Evolutionary conservation across 2,797 vertebrate species (phyloP).

Genomic region (Denticeps clupeoides): DNA sequence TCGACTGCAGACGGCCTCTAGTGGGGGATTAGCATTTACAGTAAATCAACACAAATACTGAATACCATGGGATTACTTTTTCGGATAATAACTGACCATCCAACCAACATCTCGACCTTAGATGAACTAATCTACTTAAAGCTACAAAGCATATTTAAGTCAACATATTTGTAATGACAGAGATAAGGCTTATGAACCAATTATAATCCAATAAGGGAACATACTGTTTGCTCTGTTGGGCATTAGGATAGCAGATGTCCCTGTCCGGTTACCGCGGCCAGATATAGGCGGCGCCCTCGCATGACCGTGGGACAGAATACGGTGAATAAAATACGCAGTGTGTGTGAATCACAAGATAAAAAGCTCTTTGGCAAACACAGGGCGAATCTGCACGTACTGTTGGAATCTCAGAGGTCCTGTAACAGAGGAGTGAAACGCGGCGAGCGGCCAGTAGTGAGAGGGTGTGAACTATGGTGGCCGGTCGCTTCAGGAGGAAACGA

Average conservation of each 20-base stretch:
- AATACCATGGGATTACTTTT: slow-evolving; percentile 67
- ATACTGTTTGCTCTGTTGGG: slow-evolving; percentile 55
- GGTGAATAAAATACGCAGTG: slow-evolving; percentile 5
- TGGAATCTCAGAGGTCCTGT: slow-evolving; percentile 30
- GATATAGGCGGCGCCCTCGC: slow-evolving; percentile 23
- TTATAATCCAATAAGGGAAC: slow-evolving; percentile 62
- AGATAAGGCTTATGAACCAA: slow-evolving; percentile 58
- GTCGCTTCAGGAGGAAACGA: too few species aligned
- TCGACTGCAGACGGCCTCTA: slow-evolving; percentile 47
- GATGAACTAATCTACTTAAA: slow-evolving; percentile 59
- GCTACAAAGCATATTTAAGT: slow-evolving; percentile 60
- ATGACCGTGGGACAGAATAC: slow-evolving; percentile 7
- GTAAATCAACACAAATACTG: slow-evolving; percentile 63
- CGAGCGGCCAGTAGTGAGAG: too few species aligned
- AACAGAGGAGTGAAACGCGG: too few species aligned
- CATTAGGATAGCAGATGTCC: slow-evolving; percentile 54
- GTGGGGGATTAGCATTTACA: slow-evolving; percentile 56
- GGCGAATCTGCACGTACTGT: background rate
- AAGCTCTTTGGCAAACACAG: slow-evolving; percentile 2
- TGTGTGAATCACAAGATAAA: too few species aligned
- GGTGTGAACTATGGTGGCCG: too few species aligned
- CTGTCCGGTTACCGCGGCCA: slow-evolving; percentile 16
- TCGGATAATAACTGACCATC: slow-evolving; percentile 57
- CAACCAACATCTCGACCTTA: slow-evolving; percentile 18
- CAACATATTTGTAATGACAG: slow-evolving; percentile 53